A percentile compares a stretch with the other conserved stretches of the same genome.
Evolutionary conservation across 1,140 invertebrate species (phyloP).

Genomic region (Drosophila murphyi): DNA sequence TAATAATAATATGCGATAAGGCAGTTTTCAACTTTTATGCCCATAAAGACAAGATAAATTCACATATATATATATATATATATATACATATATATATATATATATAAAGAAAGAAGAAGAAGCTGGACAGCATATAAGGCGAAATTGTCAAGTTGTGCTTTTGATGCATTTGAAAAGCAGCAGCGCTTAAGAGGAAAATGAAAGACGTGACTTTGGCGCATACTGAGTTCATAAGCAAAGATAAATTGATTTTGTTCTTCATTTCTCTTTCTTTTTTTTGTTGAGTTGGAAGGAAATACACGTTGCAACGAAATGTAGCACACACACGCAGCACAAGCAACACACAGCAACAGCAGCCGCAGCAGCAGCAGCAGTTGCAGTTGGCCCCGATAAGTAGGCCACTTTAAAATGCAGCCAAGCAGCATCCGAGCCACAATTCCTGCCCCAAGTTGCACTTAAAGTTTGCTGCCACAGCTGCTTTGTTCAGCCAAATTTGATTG

Average conservation of each 20-base stretch:
- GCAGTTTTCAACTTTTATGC: no score
- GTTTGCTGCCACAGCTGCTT: conserved; percentile 24
- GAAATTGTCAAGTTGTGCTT: conserved; percentile 4
- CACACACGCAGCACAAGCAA: conserved; percentile 37
- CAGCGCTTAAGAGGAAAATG: conserved; percentile 41
- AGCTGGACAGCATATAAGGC: no score
- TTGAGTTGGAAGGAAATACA: conserved; percentile 34
- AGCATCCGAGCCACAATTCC: conserved; percentile 27
- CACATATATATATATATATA: no score
- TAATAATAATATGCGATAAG: no score
- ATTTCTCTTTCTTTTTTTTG: conserved; percentile 53
- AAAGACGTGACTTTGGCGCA: conserved; percentile 62
- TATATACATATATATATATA: no score
- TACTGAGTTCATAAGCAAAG: conserved; percentile 49
- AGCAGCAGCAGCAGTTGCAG: conserved; percentile 53
- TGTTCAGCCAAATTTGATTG: conserved; percentile 34
- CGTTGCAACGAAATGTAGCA: conserved; percentile 55
- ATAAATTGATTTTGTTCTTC: conserved; percentile 70
- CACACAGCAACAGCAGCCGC: neutral
- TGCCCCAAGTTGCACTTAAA: conserved; percentile 53
- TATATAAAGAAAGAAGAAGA: no score
- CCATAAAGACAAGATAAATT: no score
- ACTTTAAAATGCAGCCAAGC: conserved; percentile 57
- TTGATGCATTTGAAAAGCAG: conserved; percentile 50
- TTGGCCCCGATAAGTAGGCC: conserved; percentile 64